phyloP scores from a whole-genome alignment of 2,888 invertebrate genomes.

The Drosophila pseudotalamancana region DNA sequence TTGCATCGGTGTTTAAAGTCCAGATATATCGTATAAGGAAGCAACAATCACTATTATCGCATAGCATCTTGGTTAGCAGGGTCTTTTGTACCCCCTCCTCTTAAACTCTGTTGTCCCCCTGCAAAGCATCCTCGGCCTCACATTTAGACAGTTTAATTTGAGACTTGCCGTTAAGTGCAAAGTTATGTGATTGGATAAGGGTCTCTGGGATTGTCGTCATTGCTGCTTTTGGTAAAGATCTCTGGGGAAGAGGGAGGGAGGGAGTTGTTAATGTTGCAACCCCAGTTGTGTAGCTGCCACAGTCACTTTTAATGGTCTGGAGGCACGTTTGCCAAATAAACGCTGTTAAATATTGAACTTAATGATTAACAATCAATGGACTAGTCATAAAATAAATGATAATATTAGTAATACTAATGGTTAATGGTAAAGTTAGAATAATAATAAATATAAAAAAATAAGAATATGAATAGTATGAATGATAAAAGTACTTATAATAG shows the following conservation, averaged over 20 bases:
- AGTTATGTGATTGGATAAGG: constrained; percentile 74
- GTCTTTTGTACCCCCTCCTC: not conserved
- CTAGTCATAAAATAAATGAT: not conserved
- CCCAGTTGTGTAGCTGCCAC: constrained; percentile 9
- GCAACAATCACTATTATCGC: constrained; percentile 53
- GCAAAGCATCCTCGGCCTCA: constrained; percentile 28
- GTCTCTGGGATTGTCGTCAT: constrained; percentile 34
- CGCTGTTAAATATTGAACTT: constrained; percentile 18
- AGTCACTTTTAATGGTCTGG: constrained; percentile 15
- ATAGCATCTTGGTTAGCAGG: constrained; percentile 57
- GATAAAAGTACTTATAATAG: no score
- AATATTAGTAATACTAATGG: constrained; percentile 1
- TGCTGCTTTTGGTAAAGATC: constrained; percentile 5
- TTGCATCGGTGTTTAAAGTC: constrained; percentile 32
- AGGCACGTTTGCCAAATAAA: constrained; percentile 30
- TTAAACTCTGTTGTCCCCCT: not conserved
- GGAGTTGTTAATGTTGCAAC: constrained; percentile 20
- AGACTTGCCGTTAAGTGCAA: constrained; percentile 74
- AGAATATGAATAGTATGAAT: no score
- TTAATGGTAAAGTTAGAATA: no score
- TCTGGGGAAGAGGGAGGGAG: not conserved
- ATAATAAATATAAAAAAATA: no score
- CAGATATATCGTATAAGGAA: constrained; percentile 50
- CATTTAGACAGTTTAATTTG: constrained; percentile 79
- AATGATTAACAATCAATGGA: constrained; percentile 34